Evolutionary conservation across 1,140 invertebrate species (phyloP), one percentile per base, ranked within the genome.

Genomic region (Megalopta genalis): DNA sequence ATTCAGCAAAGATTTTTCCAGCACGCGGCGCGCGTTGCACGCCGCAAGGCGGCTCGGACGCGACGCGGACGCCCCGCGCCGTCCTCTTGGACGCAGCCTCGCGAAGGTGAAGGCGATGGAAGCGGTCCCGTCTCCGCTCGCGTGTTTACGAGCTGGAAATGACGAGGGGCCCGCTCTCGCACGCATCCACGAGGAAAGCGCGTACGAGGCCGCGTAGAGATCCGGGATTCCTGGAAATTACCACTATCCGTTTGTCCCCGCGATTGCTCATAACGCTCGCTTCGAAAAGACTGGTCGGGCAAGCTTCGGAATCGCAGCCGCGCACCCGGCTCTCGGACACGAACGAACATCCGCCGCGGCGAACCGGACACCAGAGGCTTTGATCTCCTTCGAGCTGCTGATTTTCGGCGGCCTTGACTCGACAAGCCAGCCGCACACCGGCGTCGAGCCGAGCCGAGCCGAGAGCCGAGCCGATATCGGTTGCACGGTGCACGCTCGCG

Each of bases 201-300:
- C 62, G 69, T 57, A 46, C 75, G 70, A 79, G 80, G 62, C 78
- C 74, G 62, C 64, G 65, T 14, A 7, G 70, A 81, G 84, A 86
- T 86, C 83, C 85, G 77, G 80, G 76, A 85, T 86, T 85, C 80
- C 77, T 80, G 83, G 76, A 86, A 85, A 73, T 77, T 63, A 52
- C 69, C 54, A 69, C 27, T 66, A 49, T 60, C 62, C 59, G 32
- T 46, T 25, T 54, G 25, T 69, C 32, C 68, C 63, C 23, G 68
- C 59, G 83, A 85, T 85, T 70, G 72, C 52, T 80, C 64, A 57
- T 57, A 57, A 57, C 54, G n/a, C 54, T 57, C 77, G 21, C n/a
- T 46, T n/a, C 52, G 57, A 32, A 49, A n/a, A 66, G 73, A 85
- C 84, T 84, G 80, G 84, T 85, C 85, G 86, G 80, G 63, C 86